These are phyloP conservation scores for Alsophila aescularia DNA, from an alignment of 2,888 invertebrate genomes.

Conservation along the genomic window DNA sequence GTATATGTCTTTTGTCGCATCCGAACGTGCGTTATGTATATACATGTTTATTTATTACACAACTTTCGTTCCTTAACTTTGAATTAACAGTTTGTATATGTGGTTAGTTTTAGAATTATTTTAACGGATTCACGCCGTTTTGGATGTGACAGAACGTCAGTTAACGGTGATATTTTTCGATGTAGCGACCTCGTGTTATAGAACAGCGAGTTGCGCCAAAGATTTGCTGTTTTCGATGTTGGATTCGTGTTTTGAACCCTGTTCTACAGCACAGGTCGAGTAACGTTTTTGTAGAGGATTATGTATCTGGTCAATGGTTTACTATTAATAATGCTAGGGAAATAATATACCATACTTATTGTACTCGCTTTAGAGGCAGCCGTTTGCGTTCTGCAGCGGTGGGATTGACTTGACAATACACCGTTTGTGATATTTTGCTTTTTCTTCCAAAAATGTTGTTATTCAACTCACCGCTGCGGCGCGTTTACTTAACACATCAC, in stretches of 20 bases:
- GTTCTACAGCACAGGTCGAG: constrained; percentile 38
- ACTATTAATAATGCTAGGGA: constrained; percentile 63
- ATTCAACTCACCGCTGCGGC: constrained; percentile 30
- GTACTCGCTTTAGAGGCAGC: constrained; percentile 76
- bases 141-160: constrained; percentile 30
- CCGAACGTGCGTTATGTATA: constrained; percentile 56
- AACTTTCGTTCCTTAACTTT: constrained; percentile 43
- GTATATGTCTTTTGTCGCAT: constrained; percentile 52
- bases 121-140: constrained; percentile 27
- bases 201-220: constrained; percentile 44
- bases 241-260: constrained; percentile 26
- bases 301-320: constrained; percentile 62
- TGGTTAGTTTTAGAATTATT: constrained; percentile 42
- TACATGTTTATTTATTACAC: constrained; percentile 61
- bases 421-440: constrained; percentile 22
- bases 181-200: constrained; percentile 51
- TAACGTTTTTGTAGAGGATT: constrained; percentile 41
- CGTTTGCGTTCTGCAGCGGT: constrained; percentile 52
- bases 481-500: constrained; percentile 63
- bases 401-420: constrained; percentile 41
- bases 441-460: constrained; percentile 33
- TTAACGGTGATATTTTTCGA: constrained; percentile 71
- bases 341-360: constrained; percentile 56
- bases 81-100: constrained; percentile 38
- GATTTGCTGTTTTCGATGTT: constrained; percentile 36